phyloP scores from a whole-genome alignment of 2,113 vertebrate genomes.

The Centrocercus urophasianus region DNA sequence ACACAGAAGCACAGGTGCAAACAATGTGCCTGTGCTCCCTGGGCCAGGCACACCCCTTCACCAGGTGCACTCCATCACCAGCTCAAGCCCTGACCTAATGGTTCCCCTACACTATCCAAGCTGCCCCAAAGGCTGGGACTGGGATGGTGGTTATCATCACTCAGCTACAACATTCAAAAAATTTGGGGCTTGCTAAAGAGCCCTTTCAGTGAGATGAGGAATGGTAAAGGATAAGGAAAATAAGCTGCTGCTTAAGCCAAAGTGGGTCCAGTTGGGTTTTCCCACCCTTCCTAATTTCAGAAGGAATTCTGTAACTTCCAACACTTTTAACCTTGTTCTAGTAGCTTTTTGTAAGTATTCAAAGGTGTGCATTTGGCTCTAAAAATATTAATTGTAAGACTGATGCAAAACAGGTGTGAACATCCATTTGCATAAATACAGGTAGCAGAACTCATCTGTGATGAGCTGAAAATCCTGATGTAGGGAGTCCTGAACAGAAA shows the following conservation, averaged over 20 bases:
- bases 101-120: neutral
- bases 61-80: no score
- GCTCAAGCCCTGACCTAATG: no score
- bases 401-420: neutral
- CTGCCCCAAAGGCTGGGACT: rapidly evolving
- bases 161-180: neutral
- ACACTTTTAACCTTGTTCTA: neutral
- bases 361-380: neutral
- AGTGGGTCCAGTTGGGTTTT: neutral
- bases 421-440: neutral
- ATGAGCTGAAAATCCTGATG: neutral
- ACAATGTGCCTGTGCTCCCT: no score
- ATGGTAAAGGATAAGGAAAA: neutral
- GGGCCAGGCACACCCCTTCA: no score
- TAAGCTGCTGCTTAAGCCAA: rapidly evolving
- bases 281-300: neutral
- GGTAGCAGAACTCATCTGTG: rapidly evolving
- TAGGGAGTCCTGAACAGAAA: neutral
- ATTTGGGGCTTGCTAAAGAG: neutral
- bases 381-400: neutral
- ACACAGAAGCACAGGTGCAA: no score
- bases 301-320: neutral
- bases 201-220: neutral
- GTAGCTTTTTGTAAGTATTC: neutral
- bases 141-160: neutral